Conservation (phyloP, 1,140 invertebrate genomes). For the Drosophila pruinosa region DNA sequence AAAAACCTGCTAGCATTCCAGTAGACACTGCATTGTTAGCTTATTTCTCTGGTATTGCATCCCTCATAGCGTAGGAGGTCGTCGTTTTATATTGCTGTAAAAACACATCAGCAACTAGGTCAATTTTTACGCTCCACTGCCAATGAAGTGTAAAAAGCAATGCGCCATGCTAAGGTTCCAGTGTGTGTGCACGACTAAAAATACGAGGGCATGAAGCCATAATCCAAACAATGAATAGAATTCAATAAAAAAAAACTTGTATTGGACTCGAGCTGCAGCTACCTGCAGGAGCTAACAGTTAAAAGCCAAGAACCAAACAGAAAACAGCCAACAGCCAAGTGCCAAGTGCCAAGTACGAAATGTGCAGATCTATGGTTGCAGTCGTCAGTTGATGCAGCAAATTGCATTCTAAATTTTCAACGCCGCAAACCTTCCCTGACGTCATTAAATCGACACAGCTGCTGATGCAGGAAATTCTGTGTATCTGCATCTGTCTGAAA, state of each 20-base stretch:
- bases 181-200: not conserved
- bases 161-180: not conserved
- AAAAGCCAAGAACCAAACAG: not conserved
- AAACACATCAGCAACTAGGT: constrained; percentile 69
- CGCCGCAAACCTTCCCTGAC: constrained; percentile 17
- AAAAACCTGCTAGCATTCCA: not conserved
- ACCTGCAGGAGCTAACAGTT: constrained; percentile 10
- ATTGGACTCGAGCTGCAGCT: not conserved
- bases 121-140: constrained; percentile 73
- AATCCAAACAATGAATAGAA: constrained; percentile 1
- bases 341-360: not conserved
- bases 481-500: constrained; percentile 52
- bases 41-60: not conserved
- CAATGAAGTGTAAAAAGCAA: constrained; percentile 56
- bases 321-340: not conserved
- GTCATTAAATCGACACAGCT: constrained; percentile 34
- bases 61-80: not conserved
- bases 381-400: constrained; percentile 10
- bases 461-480: constrained; percentile 70
- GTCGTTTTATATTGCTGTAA: constrained; percentile 33
- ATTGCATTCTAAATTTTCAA: constrained; percentile 8
- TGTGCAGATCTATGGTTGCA: constrained; percentile 45
- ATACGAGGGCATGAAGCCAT: constrained; percentile 17
- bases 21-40: not conserved
- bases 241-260: constrained; percentile 24